phyloP scores from a whole-genome alignment of 2,113 vertebrate species.

The Amphiprion percula region DNA sequence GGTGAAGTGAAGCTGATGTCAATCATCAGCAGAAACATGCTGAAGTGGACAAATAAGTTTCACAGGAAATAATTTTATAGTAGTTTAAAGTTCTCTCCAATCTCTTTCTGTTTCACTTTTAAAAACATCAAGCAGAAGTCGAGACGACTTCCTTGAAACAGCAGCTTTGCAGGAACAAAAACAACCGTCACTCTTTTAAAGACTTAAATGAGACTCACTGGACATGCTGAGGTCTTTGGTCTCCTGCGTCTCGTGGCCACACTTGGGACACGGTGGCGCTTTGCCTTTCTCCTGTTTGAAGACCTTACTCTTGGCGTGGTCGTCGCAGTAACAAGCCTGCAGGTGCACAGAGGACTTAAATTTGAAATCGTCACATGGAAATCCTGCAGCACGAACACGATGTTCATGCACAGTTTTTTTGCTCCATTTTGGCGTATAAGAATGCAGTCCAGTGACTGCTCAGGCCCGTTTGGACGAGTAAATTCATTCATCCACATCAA shows the following conservation, averaged over 20 bases:
- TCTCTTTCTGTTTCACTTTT: conserved; percentile 23
- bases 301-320: conserved; percentile 96
- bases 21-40: too few species aligned
- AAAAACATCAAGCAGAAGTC: not conserved
- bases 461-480: not conserved
- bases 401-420: not conserved
- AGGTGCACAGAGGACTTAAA: not conserved
- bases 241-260: conserved; percentile 97
- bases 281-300: conserved; percentile 98
- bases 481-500: not conserved
- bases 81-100: too few species aligned
- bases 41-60: too few species aligned
- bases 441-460: not conserved
- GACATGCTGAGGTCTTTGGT: conserved; percentile 99
- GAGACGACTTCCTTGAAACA: conserved; percentile 10
- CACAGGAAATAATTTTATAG: too few species aligned
- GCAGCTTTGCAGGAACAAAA: not conserved
- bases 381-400: not conserved
- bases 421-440: not conserved
- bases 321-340: conserved; percentile 97
- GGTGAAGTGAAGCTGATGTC: too few species aligned
- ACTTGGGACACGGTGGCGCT: conserved; percentile 95
- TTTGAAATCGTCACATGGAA: not conserved
- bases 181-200: rapidly evolving
- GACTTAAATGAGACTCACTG: conserved; percentile 86